Conservation (phyloP, 2,113 vertebrate species). For the Erythrolamprus reginae region DNA sequence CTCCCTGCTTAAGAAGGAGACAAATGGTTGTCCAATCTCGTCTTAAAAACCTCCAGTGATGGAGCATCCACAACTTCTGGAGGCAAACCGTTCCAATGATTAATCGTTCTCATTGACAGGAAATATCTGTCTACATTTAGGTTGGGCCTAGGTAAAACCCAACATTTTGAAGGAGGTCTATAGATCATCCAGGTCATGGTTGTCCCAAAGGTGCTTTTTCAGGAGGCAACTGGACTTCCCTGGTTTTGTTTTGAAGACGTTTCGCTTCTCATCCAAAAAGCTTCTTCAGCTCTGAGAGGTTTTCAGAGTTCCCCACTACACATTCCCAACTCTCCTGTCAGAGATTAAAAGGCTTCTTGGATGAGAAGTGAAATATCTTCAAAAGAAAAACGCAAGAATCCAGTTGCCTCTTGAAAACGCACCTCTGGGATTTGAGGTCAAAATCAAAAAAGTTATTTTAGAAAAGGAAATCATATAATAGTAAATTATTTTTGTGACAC, state of each 20-base stretch:
- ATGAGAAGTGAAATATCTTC: too few relatives aligned
- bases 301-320: too few relatives aligned
- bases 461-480: neutral
- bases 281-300: too few relatives aligned
- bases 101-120: neutral
- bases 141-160: neutral
- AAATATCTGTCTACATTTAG: neutral
- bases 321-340: too few relatives aligned
- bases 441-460: neutral
- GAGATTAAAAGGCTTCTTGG: too few relatives aligned
- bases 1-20: neutral
- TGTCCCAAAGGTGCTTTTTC: too few relatives aligned
- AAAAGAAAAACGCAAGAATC: too few relatives aligned
- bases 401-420: too few relatives aligned
- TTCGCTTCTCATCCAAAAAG: too few relatives aligned
- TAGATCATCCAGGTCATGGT: too few relatives aligned
- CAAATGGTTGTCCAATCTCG: neutral
- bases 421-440: neutral
- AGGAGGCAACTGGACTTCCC: too few relatives aligned
- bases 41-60: neutral
- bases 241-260: too few relatives aligned
- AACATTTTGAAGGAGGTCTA: neutral
- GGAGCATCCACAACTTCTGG: neutral
- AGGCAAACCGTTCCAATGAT: neutral
- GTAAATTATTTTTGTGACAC: neutral